These are phyloP conservation scores for Antitype chi DNA, from an alignment of 2,888 invertebrate genomes.

Conservation along the genomic window DNA sequence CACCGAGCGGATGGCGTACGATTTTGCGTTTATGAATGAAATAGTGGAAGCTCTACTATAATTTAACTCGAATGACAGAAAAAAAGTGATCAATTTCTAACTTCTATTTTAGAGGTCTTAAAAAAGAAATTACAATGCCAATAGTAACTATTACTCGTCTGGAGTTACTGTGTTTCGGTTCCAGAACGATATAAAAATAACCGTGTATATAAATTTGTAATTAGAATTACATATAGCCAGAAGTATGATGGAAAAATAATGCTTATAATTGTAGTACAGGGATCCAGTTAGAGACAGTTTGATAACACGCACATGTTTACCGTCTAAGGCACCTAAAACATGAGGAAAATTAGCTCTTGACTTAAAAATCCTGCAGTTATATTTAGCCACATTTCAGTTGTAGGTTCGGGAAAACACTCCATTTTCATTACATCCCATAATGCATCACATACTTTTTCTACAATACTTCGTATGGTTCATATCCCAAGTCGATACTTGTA, in stretches of 20 bases:
- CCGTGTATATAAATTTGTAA: conserved; percentile 18
- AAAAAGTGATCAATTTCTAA: too few species aligned
- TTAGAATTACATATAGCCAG: background rate
- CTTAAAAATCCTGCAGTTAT: conserved; percentile 24
- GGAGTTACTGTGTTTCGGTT: too few species aligned
- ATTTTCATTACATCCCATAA: conserved; percentile 5
- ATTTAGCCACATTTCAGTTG: conserved; percentile 24
- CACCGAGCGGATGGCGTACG: too few species aligned
- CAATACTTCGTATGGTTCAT: conserved; percentile 28
- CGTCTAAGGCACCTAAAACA: conserved; percentile 35
- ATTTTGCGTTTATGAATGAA: too few species aligned
- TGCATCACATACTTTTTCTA: conserved; percentile 17
- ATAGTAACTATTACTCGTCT: too few species aligned
- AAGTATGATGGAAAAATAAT: conserved; percentile 3
- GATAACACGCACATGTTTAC: conserved; percentile 36
- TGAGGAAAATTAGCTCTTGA: conserved; percentile 29
- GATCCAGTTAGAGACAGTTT: conserved; percentile 31
- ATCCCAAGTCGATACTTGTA: conserved; percentile 4
- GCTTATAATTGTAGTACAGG: conserved; percentile 18
- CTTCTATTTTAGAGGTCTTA: too few species aligned
- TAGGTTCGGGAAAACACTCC: conserved; percentile 11
- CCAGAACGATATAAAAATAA: too few species aligned
- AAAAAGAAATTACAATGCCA: too few species aligned
- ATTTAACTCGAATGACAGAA: too few species aligned
- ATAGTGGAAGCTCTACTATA: too few species aligned